These are phyloP conservation scores for Cataglyphis altisquamis DNA, from an alignment of 2,888 invertebrate species.

Conservation along the genomic window DNA sequence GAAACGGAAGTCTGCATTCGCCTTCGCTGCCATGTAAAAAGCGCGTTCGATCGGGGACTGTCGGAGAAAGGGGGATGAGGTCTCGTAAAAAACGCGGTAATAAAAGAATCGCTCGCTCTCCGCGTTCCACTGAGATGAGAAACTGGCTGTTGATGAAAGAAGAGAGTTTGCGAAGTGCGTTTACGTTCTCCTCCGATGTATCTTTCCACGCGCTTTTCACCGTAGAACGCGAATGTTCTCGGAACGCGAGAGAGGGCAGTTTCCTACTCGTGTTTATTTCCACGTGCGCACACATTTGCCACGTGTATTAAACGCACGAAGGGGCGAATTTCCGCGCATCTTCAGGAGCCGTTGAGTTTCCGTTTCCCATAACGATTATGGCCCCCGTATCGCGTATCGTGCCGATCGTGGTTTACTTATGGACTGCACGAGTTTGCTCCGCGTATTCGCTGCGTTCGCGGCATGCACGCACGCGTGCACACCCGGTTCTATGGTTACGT, in stretches of 20 bases:
- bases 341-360: slow-evolving; percentile 20
- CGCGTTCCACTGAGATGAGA: slow-evolving; percentile 24
- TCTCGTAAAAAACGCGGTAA: slow-evolving; percentile 65
- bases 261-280: slow-evolving; percentile 37
- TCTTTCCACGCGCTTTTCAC: slow-evolving; percentile 5
- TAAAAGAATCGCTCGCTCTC: slow-evolving; percentile 38
- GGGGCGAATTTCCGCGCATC: slow-evolving; percentile 50
- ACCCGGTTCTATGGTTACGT: slow-evolving; percentile 21
- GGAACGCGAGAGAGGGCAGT: background rate
- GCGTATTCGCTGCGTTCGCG: slow-evolving; percentile 47
- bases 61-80: slow-evolving; percentile 22
- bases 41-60: slow-evolving; percentile 62
- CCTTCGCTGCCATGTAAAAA: slow-evolving; percentile 59
- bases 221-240: background rate
- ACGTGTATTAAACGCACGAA: slow-evolving; percentile 19
- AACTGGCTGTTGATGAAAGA: slow-evolving; percentile 39
- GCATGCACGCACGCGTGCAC: slow-evolving; percentile 35
- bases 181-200: background rate
- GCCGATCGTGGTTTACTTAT: slow-evolving; percentile 56
- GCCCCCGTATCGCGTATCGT: slow-evolving; percentile 41
- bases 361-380: slow-evolving; percentile 66
- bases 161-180: slow-evolving; percentile 11
- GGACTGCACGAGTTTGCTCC: slow-evolving; percentile 65
- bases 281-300: slow-evolving; percentile 2
- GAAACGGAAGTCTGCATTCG: slow-evolving; percentile 65